A percentile compares a stretch with the other conserved stretches of the same genome.
Conservation (phyloP, 1,140 invertebrate genomes). For the Sipha flava region DNA sequence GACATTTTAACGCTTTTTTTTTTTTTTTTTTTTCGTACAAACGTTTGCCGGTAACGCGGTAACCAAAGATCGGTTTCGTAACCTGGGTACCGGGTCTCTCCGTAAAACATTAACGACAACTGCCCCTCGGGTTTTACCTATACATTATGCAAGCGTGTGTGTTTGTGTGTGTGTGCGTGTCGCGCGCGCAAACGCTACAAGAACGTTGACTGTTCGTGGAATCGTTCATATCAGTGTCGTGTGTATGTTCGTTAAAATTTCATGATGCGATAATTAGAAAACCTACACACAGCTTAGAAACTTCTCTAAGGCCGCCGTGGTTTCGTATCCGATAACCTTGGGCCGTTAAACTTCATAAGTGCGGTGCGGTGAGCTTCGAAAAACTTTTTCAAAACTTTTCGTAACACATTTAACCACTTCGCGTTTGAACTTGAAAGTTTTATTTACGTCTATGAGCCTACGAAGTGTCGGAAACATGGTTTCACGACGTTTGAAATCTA, state of each 20-base stretch:
- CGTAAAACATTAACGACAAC: too few species aligned
- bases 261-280: neutral
- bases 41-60: too few species aligned
- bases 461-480: neutral
- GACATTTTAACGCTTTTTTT: neutral
- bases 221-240: too few species aligned
- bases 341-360: neutral
- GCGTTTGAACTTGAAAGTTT: neutral
- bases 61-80: too few species aligned
- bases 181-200: too few species aligned
- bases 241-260: neutral
- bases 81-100: too few species aligned
- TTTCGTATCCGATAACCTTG: constrained; percentile 6
- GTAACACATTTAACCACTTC: neutral
- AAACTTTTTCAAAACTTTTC: neutral
- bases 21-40: too few species aligned
- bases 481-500: neutral
- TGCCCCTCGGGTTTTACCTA: too few species aligned
- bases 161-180: too few species aligned
- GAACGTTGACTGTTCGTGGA: too few species aligned
- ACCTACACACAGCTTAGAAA: neutral
- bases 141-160: too few species aligned
- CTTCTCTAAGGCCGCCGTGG: neutral
- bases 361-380: neutral
- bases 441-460: neutral